These are phyloP conservation scores for Catharus bicknelli DNA, from an alignment of 2,113 vertebrate genomes.

Conservation along the genomic window DNA sequence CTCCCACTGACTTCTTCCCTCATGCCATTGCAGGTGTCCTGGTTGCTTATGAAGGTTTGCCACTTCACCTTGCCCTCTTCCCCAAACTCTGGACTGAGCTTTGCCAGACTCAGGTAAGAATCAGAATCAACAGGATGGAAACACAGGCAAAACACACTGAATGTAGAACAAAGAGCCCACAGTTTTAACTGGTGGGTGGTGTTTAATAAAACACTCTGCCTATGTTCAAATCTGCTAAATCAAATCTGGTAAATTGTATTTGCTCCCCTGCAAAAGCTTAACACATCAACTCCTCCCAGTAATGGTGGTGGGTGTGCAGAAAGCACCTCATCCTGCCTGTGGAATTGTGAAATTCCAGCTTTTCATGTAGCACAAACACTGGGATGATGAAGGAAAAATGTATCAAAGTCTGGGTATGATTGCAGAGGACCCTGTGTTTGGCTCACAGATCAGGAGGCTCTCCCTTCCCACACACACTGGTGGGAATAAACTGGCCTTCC, in stretches of 20 bases:
- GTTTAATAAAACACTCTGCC: background rate
- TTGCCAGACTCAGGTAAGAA: constrained; percentile 91
- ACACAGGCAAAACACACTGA: background rate
- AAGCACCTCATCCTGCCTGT: background rate
- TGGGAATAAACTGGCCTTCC: background rate
- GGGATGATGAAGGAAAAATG: background rate
- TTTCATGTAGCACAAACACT: background rate
- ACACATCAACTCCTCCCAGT: background rate
- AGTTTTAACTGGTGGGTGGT: background rate
- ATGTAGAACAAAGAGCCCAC: background rate
- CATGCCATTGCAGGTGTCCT: constrained; percentile 86
- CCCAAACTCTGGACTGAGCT: constrained; percentile 98
- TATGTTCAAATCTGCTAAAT: background rate
- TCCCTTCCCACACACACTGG: background rate
- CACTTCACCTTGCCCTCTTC: constrained; percentile 93
- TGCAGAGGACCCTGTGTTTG: background rate
- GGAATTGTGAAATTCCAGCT: background rate
- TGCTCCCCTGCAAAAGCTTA: background rate
- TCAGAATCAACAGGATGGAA: background rate
- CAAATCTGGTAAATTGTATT: background rate
- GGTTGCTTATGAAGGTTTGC: constrained; percentile 96
- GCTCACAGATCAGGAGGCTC: background rate
- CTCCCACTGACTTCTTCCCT: constrained; percentile 36
- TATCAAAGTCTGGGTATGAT: rapidly evolving
- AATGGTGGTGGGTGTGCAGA: background rate